Base-by-base conservation (phyloP, 2,888 invertebrate species). In the Hartigia nigra region DNA sequence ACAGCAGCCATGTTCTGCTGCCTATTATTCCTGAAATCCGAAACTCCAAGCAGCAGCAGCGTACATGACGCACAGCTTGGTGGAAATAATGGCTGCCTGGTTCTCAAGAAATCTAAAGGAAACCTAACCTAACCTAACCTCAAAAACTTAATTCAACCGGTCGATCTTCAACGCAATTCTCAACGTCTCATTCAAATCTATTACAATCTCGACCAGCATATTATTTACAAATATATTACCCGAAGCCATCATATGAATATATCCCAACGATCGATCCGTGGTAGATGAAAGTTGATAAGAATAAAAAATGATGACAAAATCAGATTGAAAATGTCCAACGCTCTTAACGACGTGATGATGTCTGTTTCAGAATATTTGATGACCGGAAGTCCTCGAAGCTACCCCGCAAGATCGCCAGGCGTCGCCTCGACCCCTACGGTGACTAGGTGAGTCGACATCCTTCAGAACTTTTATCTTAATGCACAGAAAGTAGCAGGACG, bases 331-430 rank as follows among this genome's bases (percentile, higher is more conserved):
- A 23, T 55, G 55, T 2, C 23, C 55, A 9, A 0, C 55, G 1
- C 23, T 34, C 31, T n/a, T 34, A 34, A 31, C 12, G 31, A 0
- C 12, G n/a, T 11, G 31, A 3, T 55, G 23, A 55, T 76, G 74
- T 78, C 78, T 80, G 79, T 91, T 91, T 36, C 89, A 91, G 91
- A 91, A 86, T 91, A 91, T 87, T 87, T 91, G 86, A 91, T 91
- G 91, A 90, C 91, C 74, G 91, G 91, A 81, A 91, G 91, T 86
- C 91, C 91, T 77, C 87, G 91, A 80, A 90, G 86, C 80, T 91
- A 91, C 85, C 91, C 91, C 31, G 88, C 89, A 69, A 85, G 89
- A 70, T 89, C 90, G 81, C 90, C 90, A 23, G 89, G 89, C 81
- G 88, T 90, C 69, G 89, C 88, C 74, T 87, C 89, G 79, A 90